Evolutionary conservation across 2,797 vertebrate species (phyloP).

Genomic region (Myotis findleyi): DNA sequence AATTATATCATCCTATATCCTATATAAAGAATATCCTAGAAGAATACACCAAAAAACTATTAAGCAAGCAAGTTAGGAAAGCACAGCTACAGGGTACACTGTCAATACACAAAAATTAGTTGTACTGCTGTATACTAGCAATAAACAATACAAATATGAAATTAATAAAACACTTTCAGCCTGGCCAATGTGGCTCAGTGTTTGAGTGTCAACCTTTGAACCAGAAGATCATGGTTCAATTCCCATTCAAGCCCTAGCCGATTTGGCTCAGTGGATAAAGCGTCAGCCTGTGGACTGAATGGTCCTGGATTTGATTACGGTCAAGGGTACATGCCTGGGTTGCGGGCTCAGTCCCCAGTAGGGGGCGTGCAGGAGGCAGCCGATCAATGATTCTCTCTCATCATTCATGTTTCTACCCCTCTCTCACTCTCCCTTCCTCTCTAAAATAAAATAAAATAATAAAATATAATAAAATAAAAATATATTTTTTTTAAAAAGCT

Average conservation of each 20-base stretch:
- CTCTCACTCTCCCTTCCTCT: neutral
- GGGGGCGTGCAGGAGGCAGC: neutral
- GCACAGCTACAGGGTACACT: neutral
- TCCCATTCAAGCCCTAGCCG: neutral
- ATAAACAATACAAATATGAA: neutral
- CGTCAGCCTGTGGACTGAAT: neutral
- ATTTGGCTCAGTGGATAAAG: neutral
- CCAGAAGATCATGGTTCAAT: neutral
- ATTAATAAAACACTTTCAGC: neutral
- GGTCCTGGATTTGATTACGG: neutral
- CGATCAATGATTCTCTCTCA: neutral
- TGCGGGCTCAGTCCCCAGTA: neutral
- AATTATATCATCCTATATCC: neutral
- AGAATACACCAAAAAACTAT: neutral
- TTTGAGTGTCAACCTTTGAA: neutral
- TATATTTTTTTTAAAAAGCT: too few species aligned
- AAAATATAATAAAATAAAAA: neutral
- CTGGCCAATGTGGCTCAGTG: neutral
- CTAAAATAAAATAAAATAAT: too few species aligned
- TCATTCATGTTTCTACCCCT: neutral
- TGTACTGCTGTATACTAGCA: neutral
- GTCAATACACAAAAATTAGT: constrained; percentile 21
- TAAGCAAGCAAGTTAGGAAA: constrained; percentile 4
- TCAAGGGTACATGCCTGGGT: neutral
- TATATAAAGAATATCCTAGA: neutral